These are phyloP conservation scores for Mythimna vitellina DNA, from an alignment of 2,888 invertebrate genomes.

Conservation along the genomic window DNA sequence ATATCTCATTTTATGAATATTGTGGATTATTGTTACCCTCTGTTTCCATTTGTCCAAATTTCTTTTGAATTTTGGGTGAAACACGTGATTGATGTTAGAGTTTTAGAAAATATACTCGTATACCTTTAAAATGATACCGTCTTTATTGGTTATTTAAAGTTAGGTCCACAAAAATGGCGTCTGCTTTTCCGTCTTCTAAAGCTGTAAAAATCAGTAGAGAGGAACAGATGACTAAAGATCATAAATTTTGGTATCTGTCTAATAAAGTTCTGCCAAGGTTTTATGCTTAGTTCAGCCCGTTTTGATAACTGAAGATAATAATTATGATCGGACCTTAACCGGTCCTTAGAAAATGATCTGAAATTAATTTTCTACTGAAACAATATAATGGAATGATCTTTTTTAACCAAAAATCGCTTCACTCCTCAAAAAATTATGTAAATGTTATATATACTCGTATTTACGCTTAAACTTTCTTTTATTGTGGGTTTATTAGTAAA, in stretches of 20 bases:
- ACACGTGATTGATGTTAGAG: no score
- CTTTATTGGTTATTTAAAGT: no score
- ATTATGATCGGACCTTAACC: neutral
- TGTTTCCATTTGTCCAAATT: neutral
- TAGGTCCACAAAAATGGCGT: neutral
- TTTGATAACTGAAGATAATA: neutral
- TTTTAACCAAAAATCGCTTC: no score
- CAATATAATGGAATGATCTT: no score
- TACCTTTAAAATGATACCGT: no score
- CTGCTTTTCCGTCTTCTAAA: slow-evolving; percentile 11
- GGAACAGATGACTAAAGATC: slow-evolving; percentile 26
- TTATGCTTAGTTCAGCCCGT: neutral
- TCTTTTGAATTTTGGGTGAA: no score
- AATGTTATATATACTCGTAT: no score
- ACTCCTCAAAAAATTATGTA: no score
- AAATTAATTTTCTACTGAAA: no score
- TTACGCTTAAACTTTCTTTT: no score
- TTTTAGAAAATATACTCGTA: no score
- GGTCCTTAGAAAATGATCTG: neutral
- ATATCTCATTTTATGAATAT: slow-evolving; percentile 3
- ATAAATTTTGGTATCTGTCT: slow-evolving; percentile 23
- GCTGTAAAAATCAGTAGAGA: slow-evolving; percentile 33
- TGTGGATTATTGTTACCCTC: neutral
- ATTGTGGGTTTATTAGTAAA: no score
- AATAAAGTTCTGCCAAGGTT: slow-evolving; percentile 6